phyloP scores from a whole-genome alignment of 2,797 vertebrate genomes.

The Sebastes steindachneri region DNA sequence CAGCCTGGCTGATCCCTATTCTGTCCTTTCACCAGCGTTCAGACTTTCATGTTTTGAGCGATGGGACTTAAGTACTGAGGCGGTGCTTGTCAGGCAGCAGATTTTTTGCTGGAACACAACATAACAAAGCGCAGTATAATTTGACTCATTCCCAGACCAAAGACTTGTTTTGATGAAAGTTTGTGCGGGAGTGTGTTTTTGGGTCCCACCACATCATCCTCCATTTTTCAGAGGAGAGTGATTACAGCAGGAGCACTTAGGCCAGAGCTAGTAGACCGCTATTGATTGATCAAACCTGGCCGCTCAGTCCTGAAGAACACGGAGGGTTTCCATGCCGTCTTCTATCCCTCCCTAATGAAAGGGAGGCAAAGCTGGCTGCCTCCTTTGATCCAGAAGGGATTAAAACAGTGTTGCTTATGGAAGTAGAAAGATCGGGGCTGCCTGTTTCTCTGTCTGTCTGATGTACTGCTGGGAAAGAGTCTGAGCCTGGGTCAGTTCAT shows the following conservation, averaged over 20 bases:
- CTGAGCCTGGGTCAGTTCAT: slow-evolving; percentile 36
- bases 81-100: slow-evolving; percentile 59
- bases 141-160: slow-evolving; percentile 64
- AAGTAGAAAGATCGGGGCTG: slow-evolving; percentile 71
- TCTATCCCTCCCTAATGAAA: slow-evolving; percentile 79
- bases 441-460: slow-evolving; percentile 49
- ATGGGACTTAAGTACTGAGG: slow-evolving; percentile 65
- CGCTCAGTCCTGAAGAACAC: slow-evolving; percentile 61
- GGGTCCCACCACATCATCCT: slow-evolving; percentile 43
- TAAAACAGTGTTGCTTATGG: slow-evolving; percentile 79
- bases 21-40: slow-evolving; percentile 63
- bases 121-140: slow-evolving; percentile 66
- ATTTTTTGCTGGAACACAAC: slow-evolving; percentile 60
- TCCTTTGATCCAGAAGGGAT: slow-evolving; percentile 84
- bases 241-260: slow-evolving; percentile 75
- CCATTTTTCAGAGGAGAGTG: slow-evolving; percentile 67
- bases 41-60: slow-evolving; percentile 67
- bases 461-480: slow-evolving; percentile 42
- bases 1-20: slow-evolving; percentile 66
- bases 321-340: slow-evolving; percentile 49
- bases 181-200: slow-evolving; percentile 44
- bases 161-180: slow-evolving; percentile 69
- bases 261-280: slow-evolving; percentile 57
- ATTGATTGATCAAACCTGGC: slow-evolving; percentile 81
- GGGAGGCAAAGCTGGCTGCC: slow-evolving; percentile 69